Percentiles rank a stretch among this genome's conserved stretches.
phyloP scores from a whole-genome alignment of 2,888 invertebrate genomes.

The Apodemia zela region DNA sequence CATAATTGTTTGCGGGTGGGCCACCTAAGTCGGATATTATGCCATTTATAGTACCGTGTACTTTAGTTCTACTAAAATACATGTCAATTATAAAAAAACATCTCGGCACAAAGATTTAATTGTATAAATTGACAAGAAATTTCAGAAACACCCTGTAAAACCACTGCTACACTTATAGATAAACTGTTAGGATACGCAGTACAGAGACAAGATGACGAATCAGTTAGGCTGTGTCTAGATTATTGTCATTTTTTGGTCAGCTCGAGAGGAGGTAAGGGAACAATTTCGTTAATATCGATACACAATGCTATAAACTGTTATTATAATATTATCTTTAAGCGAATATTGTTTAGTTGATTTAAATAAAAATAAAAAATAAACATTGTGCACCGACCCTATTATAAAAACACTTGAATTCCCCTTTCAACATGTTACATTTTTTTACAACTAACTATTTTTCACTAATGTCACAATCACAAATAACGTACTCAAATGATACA shows the following conservation, averaged over 20 bases:
- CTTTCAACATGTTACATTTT: slow-evolving; percentile 43
- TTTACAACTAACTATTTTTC: slow-evolving; percentile 43
- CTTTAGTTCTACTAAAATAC: neutral
- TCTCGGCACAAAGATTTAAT: neutral
- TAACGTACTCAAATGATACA: slow-evolving; percentile 58
- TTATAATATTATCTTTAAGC: slow-evolving; percentile 17
- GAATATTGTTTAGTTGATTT: slow-evolving; percentile 5
- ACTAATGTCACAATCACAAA: slow-evolving; percentile 41
- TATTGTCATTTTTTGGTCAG: slow-evolving; percentile 78
- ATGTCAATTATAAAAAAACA: neutral
- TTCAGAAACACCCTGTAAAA: slow-evolving; percentile 9
- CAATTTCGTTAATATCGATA: slow-evolving; percentile 25
- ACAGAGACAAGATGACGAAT: slow-evolving; percentile 53
- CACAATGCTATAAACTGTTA: slow-evolving; percentile 23
- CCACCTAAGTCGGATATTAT: neutral
- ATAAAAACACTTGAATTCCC: slow-evolving; percentile 14
- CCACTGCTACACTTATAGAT: slow-evolving; percentile 11
- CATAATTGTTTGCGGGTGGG: neutral
- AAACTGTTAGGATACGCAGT: slow-evolving; percentile 29
- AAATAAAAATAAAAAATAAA: neutral
- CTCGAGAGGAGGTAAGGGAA: slow-evolving; percentile 44
- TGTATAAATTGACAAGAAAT: neutral
- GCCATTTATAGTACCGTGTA: neutral
- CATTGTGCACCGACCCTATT: slow-evolving; percentile 16
- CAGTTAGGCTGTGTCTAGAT: slow-evolving; percentile 69